These are phyloP conservation scores for Monoplex corrugatus DNA, from an alignment of 2,888 invertebrate species.

Conservation along the genomic window DNA sequence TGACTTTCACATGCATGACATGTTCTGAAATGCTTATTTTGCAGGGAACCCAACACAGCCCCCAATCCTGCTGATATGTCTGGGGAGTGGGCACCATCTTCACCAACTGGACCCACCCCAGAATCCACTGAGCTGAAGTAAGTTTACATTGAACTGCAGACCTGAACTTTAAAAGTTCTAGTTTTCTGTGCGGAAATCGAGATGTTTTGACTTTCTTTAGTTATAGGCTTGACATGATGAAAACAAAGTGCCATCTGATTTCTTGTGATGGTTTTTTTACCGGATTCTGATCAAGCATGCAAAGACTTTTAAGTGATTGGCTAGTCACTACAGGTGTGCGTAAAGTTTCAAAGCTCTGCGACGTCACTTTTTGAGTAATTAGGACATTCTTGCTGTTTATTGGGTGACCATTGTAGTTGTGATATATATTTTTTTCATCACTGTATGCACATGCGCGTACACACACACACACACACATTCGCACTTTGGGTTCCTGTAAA, in stretches of 20 bases:
- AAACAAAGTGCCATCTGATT: neutral
- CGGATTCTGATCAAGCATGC: constrained; percentile 40
- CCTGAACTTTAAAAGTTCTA: neutral
- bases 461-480: too few species aligned
- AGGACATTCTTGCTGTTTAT: too few species aligned
- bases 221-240: constrained; percentile 29
- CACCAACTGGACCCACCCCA: constrained; percentile 69
- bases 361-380: too few species aligned
- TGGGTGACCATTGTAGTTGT: too few species aligned
- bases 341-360: too few species aligned
- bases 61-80: constrained; percentile 66
- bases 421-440: too few species aligned
- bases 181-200: too few species aligned
- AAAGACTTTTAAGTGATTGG: too few species aligned
- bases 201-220: neutral
- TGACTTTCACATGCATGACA: neutral
- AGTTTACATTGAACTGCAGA: constrained; percentile 45
- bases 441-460: too few species aligned
- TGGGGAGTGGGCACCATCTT: constrained; percentile 60
- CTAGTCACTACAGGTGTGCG: too few species aligned
- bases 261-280: constrained; percentile 26
- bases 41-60: constrained; percentile 34
- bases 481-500: too few species aligned
- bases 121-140: constrained; percentile 75
- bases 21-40: neutral